Conservation (phyloP, 2,888 invertebrate genomes). For the Hypolimnas misippus region DNA sequence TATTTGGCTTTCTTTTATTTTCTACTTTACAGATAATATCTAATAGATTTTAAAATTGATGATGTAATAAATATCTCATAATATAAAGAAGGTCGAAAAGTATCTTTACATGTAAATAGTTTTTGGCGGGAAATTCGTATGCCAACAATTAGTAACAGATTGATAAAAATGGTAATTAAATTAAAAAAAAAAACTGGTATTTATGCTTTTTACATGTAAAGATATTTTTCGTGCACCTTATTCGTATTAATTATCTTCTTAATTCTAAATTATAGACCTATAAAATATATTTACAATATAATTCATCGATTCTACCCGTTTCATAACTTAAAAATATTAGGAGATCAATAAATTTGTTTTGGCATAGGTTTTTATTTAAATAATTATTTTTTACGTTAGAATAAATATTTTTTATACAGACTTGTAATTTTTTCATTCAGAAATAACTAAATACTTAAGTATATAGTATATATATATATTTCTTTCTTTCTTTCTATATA, state of each 20-base stretch:
- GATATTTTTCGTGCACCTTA: no score
- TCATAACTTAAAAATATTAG: slow-evolving; percentile 12
- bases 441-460: no score
- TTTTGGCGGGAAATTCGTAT: no score
- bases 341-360: slow-evolving; percentile 22
- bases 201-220: no score
- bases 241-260: not conserved
- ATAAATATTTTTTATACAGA: no score
- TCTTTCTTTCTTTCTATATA: no score
- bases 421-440: no score
- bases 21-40: slow-evolving; percentile 16
- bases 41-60: slow-evolving; percentile 6
- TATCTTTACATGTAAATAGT: no score
- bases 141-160: no score
- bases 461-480: no score
- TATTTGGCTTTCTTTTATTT: slow-evolving; percentile 31
- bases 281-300: slow-evolving; percentile 1
- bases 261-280: not conserved
- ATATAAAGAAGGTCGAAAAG: not conserved
- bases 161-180: no score
- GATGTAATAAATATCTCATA: not conserved
- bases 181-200: no score
- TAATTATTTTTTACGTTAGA: not conserved
- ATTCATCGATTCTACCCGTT: slow-evolving; percentile 9
- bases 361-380: slow-evolving; percentile 10